Conservation (phyloP, 2,888 invertebrate genomes). For the Eupithecia tripunctaria region DNA sequence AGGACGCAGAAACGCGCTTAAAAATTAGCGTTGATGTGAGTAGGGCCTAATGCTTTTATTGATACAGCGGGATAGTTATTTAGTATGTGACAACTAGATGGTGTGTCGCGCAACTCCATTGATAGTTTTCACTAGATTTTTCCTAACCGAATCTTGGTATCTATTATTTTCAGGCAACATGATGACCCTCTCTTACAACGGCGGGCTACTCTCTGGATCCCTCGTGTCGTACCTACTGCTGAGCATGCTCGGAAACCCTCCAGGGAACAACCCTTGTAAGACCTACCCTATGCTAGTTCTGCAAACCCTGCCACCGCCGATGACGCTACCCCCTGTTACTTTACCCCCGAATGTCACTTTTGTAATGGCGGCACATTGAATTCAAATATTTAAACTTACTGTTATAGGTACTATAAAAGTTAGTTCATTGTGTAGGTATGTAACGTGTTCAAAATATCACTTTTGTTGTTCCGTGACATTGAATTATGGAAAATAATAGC, state of each 20-base stretch:
- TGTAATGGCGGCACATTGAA: constrained; percentile 13
- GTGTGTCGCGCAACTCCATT: neutral
- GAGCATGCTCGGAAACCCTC: constrained; percentile 84
- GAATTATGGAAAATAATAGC: neutral
- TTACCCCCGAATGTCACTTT: constrained; percentile 43
- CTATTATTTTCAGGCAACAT: constrained; percentile 89
- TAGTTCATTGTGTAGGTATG: neutral
- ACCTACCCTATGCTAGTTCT: constrained; percentile 73
- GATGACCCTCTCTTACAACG: constrained; percentile 96
- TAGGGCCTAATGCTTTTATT: too few species aligned
- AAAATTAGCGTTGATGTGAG: too few species aligned
- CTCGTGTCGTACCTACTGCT: constrained; percentile 92
- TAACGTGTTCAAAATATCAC: neutral
- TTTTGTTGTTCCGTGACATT: neutral
- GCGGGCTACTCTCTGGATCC: constrained; percentile 93
- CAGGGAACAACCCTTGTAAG: constrained; percentile 70
- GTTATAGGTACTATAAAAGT: neutral
- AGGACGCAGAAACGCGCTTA: too few species aligned
- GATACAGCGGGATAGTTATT: neutral
- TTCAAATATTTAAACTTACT: neutral
- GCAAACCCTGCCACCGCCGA: constrained; percentile 59
- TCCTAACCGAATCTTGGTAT: too few species aligned
- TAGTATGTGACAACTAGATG: neutral
- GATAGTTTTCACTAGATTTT: neutral
- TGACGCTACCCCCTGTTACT: constrained; percentile 54